phyloP scores from a whole-genome alignment of 1,140 invertebrate species.

The Cotesia chilonis region DNA sequence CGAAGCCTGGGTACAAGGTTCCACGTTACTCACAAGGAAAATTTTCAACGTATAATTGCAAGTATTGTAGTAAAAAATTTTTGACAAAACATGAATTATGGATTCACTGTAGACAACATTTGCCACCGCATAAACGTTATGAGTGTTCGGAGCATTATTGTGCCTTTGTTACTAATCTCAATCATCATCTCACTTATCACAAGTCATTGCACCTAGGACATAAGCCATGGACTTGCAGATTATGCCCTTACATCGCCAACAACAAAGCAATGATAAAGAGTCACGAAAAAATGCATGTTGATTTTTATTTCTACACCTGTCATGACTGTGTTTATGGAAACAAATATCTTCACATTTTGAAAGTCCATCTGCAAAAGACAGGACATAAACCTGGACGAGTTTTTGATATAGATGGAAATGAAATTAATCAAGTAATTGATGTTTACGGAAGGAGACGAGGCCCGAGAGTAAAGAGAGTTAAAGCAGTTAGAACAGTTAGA shows the following conservation, averaged over 20 bases:
- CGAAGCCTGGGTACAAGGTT: too few relatives aligned
- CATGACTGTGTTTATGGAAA: slow-evolving; percentile 95
- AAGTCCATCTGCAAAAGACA: slow-evolving; percentile 94
- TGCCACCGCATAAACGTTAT: slow-evolving; percentile 91
- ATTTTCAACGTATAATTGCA: slow-evolving; percentile 83
- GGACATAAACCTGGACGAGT: slow-evolving; percentile 86
- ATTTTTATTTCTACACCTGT: slow-evolving; percentile 95
- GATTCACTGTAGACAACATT: slow-evolving; percentile 77
- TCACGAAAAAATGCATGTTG: slow-evolving; percentile 97
- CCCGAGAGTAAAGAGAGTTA: slow-evolving; percentile 73
- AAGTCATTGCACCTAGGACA: slow-evolving; percentile 93
- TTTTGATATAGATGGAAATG: slow-evolving; percentile 86
- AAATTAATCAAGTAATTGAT: slow-evolving; percentile 86
- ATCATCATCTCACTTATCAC: slow-evolving; percentile 98
- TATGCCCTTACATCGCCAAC: slow-evolving; percentile 93
- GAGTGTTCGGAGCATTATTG: slow-evolving; percentile 83
- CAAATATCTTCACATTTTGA: slow-evolving; percentile 98
- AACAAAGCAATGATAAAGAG: slow-evolving; percentile 99
- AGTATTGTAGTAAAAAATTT: slow-evolving; percentile 76
- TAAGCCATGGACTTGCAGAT: slow-evolving; percentile 95
- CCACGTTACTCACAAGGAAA: slow-evolving; percentile 78
- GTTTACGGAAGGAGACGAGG: slow-evolving; percentile 89
- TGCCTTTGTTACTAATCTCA: slow-evolving; percentile 97
- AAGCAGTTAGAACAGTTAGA: background rate
- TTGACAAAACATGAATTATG: slow-evolving; percentile 86